A percentile compares a stretch with the other conserved stretches of the same genome.
Conservation (phyloP, 2,113 vertebrate species). For the Limanda limanda region DNA sequence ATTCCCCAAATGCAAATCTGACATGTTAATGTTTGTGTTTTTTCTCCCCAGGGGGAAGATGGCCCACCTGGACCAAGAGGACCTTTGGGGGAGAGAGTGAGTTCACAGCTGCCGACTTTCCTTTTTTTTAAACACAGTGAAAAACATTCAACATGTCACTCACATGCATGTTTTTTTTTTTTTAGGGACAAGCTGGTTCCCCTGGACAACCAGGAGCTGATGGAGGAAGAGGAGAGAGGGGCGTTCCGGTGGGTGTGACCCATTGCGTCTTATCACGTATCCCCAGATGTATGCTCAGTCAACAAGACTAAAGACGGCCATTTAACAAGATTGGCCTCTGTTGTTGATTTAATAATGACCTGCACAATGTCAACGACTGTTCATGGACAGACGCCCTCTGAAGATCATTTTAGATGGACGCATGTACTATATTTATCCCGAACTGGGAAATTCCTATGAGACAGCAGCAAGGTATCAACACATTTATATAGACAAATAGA, state of each 20-base stretch:
- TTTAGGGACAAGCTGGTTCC: slow-evolving; percentile 79
- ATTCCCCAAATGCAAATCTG: slow-evolving; percentile 34
- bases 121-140: not conserved
- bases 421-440: too few species aligned
- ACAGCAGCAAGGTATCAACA: too few species aligned
- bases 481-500: too few species aligned
- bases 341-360: not conserved
- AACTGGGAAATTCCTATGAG: not conserved
- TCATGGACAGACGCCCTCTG: not conserved
- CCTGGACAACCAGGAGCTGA: slow-evolving; percentile 73
- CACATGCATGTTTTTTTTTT: not conserved
- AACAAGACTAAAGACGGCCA: too few species aligned
- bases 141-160: not conserved
- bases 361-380: not conserved
- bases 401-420: not conserved
- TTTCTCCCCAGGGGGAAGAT: slow-evolving; percentile 74
- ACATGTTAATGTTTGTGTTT: not conserved
- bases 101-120: slow-evolving; percentile 22
- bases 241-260: slow-evolving; percentile 69
- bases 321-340: not conserved
- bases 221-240: slow-evolving; percentile 80
- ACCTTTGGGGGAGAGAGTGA: slow-evolving; percentile 81
- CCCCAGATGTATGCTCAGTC: not conserved
- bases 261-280: not conserved
- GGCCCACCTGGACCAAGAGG: slow-evolving; percentile 84